Base-by-base conservation (phyloP, 2,888 invertebrate genomes). In the Leuctra nigra region DNA sequence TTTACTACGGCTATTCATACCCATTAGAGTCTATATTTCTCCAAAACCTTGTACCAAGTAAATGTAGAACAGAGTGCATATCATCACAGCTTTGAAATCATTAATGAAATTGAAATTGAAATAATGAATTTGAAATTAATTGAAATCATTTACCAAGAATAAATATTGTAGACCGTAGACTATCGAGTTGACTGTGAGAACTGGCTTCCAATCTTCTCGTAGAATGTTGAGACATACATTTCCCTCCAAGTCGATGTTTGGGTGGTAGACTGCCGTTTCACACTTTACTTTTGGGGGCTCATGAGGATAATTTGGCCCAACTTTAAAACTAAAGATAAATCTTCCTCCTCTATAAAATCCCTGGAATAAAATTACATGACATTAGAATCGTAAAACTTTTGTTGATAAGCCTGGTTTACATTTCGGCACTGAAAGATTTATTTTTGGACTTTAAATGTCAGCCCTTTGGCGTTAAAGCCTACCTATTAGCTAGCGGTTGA, bases 261-360 rank as follows among this genome's bases (percentile, higher is more conserved):
- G 97, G 75, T 98, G 97, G 73, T 97, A 98, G 52, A 97, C 94
- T 70, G 90, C 88, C 41, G 96, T 96, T 76, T 93, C 94, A 76
- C 97, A 97, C 75, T 97, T 97, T 29, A 98, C 97, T 77, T 98
- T 98, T 18, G 97, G 97, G 44, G 97, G 95, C 73, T 97, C 96
- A 69, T 97, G 97, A 25, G 97, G 97, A 75, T 98, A 98, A 75
- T 91, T 95, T 68, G 93, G 93, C 65, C 95, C 94, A 70, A 98
- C 91, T 81, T 91, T 92, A 79, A 98, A 98, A 77, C 91, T 95
- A 80, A 98, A 98, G 66, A 88, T 82, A 76, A 98, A 98, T 71
- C 89, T 79, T 59, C 97, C 97, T 65, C 89, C 87, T 78, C 88
- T 84, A 73, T 97, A 97, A 74, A 94, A 96, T 54, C 96, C 96